Evolutionary conservation across 2,113 vertebrate species (phyloP).

Genomic region (Aythya baeri): DNA sequence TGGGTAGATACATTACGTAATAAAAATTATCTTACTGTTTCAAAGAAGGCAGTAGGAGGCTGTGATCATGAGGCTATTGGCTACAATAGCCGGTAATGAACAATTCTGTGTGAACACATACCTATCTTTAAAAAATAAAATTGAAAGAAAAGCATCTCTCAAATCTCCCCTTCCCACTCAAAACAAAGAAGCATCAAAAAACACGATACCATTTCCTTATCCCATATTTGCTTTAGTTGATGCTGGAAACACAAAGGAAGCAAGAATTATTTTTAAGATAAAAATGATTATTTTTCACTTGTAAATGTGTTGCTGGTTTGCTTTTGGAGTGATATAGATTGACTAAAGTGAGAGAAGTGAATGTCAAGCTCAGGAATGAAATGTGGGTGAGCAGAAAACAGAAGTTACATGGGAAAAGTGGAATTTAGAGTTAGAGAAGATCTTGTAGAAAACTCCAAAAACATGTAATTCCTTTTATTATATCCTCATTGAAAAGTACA

Average conservation of each 20-base stretch:
- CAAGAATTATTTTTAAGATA: not conserved
- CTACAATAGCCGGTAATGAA: not conserved
- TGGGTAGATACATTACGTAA: not conserved
- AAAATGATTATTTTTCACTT: not conserved
- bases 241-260: not conserved
- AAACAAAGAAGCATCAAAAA: not conserved
- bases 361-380: not conserved
- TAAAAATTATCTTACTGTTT: not conserved
- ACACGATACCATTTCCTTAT: not conserved
- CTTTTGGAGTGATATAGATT: not conserved
- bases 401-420: not conserved
- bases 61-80: not conserved
- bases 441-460: not conserved
- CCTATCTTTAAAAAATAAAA: not conserved
- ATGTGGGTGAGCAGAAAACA: not conserved
- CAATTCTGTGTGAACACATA: not conserved
- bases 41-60: not conserved
- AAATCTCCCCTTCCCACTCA: not conserved
- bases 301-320: not conserved
- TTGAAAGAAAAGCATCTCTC: not conserved
- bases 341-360: not conserved
- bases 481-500: not conserved
- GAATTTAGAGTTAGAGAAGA: not conserved
- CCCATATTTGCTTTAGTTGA: not conserved
- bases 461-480: not conserved